Conservation (phyloP, 2,888 invertebrate genomes). For the Tuta absoluta region DNA sequence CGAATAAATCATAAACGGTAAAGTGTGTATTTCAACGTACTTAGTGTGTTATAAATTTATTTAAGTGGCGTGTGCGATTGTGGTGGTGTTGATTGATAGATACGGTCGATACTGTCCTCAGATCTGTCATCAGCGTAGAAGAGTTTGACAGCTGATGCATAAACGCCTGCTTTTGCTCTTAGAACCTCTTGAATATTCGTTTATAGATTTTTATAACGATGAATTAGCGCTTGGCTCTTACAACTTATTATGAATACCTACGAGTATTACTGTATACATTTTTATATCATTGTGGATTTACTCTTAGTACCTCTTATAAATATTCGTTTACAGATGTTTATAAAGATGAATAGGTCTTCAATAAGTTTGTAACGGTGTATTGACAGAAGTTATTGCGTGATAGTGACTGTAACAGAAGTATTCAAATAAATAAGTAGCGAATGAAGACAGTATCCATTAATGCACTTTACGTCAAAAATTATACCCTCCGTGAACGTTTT, state of each 20-base stretch:
- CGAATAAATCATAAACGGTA: slow-evolving; percentile 79
- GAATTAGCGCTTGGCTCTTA: too few relatives aligned
- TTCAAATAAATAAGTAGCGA: neutral
- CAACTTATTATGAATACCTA: too few relatives aligned
- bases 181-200: too few relatives aligned
- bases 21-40: slow-evolving; percentile 80
- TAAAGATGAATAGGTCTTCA: too few relatives aligned
- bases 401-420: neutral
- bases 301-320: too few relatives aligned
- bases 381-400: neutral
- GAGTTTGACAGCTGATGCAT: neutral
- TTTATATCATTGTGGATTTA: too few relatives aligned
- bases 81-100: slow-evolving; percentile 73
- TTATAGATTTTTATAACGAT: too few relatives aligned
- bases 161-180: neutral
- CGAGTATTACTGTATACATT: too few relatives aligned
- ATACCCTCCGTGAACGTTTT: slow-evolving; percentile 7
- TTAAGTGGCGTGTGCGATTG: slow-evolving; percentile 78
- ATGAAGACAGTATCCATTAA: slow-evolving; percentile 1
- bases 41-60: slow-evolving; percentile 81
- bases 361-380: neutral
- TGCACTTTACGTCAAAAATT: neutral
- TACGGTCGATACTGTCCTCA: slow-evolving; percentile 64
- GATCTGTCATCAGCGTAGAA: slow-evolving; percentile 38
- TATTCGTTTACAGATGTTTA: too few relatives aligned